phyloP scores from a whole-genome alignment of 2,888 invertebrate species.

The Dermolepida albohirtum region DNA sequence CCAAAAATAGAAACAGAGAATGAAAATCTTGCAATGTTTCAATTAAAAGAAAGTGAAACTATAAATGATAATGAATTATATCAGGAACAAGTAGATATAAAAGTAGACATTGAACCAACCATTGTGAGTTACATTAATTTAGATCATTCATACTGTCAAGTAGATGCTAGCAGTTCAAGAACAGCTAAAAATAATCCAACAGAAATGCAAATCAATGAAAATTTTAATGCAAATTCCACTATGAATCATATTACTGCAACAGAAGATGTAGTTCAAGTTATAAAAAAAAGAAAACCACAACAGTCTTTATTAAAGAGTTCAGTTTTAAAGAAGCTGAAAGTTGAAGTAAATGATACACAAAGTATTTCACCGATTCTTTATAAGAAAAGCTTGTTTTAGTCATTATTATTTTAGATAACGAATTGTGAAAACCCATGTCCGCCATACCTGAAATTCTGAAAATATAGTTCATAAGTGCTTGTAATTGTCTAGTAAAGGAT shows the following conservation, averaged over 20 bases:
- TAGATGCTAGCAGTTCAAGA: constrained; percentile 9
- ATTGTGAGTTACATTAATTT: constrained; percentile 32
- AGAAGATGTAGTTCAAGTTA: constrained; percentile 36
- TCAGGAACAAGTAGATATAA: constrained; percentile 25
- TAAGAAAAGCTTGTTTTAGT: background rate
- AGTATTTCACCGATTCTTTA: background rate
- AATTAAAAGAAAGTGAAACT: constrained; percentile 1
- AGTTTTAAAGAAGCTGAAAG: constrained; percentile 16
- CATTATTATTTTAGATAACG: constrained; percentile 6
- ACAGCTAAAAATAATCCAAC: constrained; percentile 21
- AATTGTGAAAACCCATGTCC: background rate
- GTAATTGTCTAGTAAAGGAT: background rate
- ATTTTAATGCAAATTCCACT: constrained; percentile 12
- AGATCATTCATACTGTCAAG: constrained; percentile 45
- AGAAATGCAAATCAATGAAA: constrained; percentile 29
- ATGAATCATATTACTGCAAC: constrained; percentile 14
- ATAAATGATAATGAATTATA: constrained; percentile 20
- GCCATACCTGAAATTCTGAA: background rate
- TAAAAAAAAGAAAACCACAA: constrained; percentile 31
- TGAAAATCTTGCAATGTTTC: constrained; percentile 1
- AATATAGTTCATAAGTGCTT: background rate
- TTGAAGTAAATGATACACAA: background rate
- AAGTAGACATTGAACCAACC: constrained; percentile 40
- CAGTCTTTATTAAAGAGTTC: constrained; percentile 23
- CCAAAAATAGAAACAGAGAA: constrained; percentile 3